These are phyloP conservation scores for Drosophila nr. fundita DNA, from an alignment of 2,888 invertebrate species.

Conservation along the genomic window DNA sequence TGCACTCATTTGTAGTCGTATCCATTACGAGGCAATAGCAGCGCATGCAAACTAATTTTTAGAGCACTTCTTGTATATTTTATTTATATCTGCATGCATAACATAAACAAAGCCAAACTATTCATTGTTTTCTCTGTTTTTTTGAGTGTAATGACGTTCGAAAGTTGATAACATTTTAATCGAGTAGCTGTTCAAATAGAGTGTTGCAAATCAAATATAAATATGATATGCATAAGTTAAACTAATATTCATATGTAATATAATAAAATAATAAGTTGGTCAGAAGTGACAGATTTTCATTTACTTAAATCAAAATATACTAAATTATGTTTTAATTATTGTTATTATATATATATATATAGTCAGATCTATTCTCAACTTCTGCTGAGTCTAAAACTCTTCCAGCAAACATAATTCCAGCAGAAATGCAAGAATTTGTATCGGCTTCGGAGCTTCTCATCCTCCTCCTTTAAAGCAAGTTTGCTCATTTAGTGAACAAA, in stretches of 20 bases:
- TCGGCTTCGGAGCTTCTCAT: not conserved
- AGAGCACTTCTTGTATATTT: constrained; percentile 48
- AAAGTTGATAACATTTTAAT: not conserved
- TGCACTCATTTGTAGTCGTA: constrained; percentile 67
- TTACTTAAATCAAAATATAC: not conserved
- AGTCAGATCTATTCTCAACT: not conserved
- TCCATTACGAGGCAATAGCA: constrained; percentile 65
- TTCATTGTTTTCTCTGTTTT: not conserved
- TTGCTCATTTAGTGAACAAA: not conserved
- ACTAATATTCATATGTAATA: not conserved
- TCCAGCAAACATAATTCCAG: too few species aligned
- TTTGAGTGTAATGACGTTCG: not conserved
- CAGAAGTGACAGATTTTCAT: not conserved
- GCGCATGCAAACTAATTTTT: constrained; percentile 77
- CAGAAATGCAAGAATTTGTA: not conserved
- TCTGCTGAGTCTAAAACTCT: not conserved
- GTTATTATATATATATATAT: too few species aligned
- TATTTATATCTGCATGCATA: constrained; percentile 46
- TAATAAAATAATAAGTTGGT: not conserved
- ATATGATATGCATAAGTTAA: not conserved
- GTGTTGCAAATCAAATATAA: too few species aligned
- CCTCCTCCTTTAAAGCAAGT: not conserved
- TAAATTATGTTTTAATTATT: too few species aligned
- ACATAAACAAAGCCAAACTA: not conserved
- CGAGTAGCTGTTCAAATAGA: not conserved